Percentiles rank a stretch among this genome's conserved stretches.
Conservation (phyloP, 2,113 vertebrate genomes). For the Cyanoderma ruficeps region DNA sequence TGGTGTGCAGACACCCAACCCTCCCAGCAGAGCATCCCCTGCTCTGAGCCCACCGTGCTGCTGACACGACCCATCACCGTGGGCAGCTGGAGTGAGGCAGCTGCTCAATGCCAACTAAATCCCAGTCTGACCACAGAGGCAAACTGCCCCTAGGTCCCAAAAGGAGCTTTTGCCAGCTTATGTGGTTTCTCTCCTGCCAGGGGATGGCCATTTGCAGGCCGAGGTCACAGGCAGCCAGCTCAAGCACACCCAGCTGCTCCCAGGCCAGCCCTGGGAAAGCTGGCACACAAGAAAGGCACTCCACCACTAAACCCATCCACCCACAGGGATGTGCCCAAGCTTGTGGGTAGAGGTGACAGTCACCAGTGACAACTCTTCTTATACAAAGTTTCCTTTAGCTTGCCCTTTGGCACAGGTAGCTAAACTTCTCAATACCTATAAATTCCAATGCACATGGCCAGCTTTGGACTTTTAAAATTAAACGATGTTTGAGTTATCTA, state of each 20-base stretch:
- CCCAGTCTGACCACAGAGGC: not conserved
- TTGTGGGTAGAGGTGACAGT: not conserved
- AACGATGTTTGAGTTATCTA: not conserved
- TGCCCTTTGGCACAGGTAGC: not conserved
- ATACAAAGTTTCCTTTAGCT: not conserved
- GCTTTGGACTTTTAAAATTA: not conserved
- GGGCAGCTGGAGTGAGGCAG: not conserved
- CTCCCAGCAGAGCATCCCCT: not conserved
- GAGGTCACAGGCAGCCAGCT: not conserved
- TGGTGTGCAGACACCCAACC: not conserved
- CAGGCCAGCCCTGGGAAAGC: not conserved
- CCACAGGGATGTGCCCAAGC: not conserved
- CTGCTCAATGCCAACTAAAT: not conserved
- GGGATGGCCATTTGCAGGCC: not conserved
- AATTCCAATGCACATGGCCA: not conserved
- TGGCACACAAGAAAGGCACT: not conserved
- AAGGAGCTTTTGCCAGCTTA: not conserved
- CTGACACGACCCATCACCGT: rapidly evolving
- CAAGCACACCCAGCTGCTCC: rapidly evolving
- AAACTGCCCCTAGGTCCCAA: not conserved
- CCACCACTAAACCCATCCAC: not conserved
- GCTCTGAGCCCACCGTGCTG: not conserved
- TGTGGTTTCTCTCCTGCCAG: rapidly evolving
- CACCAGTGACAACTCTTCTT: not conserved
- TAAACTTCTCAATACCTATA: not conserved